Percentiles rank a stretch among this genome's conserved stretches.
Evolutionary conservation across 2,888 invertebrate species (phyloP).

Genomic region (Drosophila aldrichi): DNA sequence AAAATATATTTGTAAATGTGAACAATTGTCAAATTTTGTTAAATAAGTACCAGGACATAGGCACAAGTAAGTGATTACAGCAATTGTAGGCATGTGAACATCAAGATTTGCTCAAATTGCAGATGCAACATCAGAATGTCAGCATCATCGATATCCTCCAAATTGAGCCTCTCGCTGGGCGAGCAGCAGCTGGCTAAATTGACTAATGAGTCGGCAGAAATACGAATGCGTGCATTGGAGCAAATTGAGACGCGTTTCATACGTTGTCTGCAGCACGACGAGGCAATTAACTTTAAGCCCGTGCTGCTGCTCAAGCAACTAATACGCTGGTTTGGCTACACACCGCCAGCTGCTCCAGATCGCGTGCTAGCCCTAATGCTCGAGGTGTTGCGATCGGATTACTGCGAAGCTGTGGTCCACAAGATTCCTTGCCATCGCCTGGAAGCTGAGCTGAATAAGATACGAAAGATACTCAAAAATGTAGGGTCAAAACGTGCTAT

Average conservation of each 20-base stretch:
- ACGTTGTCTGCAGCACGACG: slow-evolving; percentile 72
- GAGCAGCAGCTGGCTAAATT: slow-evolving; percentile 73
- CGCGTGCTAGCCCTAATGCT: slow-evolving; percentile 78
- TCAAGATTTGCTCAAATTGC: not conserved
- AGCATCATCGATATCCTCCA: slow-evolving; percentile 8
- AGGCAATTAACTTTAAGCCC: slow-evolving; percentile 76
- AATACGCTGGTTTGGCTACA: slow-evolving; percentile 83
- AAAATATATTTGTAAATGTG: slow-evolving; percentile 12
- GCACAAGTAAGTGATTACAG: not conserved
- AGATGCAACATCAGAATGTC: slow-evolving; percentile 41
- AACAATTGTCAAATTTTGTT: not conserved
- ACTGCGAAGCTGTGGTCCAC: slow-evolving; percentile 51
- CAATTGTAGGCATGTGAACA: not conserved
- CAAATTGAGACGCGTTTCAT: slow-evolving; percentile 80
- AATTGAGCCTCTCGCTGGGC: slow-evolving; percentile 34
- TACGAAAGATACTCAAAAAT: slow-evolving; percentile 65
- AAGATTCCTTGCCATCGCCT: slow-evolving; percentile 30
- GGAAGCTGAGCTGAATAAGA: slow-evolving; percentile 77
- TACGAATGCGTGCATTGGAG: slow-evolving; percentile 81
- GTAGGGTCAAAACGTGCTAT: slow-evolving; percentile 6
- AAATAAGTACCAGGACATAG: not conserved
- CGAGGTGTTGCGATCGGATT: slow-evolving; percentile 76
- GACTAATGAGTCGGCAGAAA: slow-evolving; percentile 81
- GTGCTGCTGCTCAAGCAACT: slow-evolving; percentile 81
- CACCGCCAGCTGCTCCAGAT: slow-evolving; percentile 72